Percentiles rank a stretch among this genome's conserved stretches.
Conservation (phyloP, 2,888 invertebrate species). For the Epsilonema sp. region DNA sequence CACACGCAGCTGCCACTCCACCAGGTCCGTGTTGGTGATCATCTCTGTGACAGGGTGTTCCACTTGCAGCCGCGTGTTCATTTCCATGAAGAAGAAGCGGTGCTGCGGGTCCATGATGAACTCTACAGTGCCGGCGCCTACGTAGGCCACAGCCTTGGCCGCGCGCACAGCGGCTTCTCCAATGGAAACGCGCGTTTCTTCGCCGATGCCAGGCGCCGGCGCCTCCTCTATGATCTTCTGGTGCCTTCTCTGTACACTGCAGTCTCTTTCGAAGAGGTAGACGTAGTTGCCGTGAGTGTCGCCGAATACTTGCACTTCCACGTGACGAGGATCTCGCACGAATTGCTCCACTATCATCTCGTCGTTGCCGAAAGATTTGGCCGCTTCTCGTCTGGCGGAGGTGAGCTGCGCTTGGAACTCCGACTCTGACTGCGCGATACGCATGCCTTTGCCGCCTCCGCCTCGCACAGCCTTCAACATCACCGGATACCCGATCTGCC, state of each 20-base stretch:
- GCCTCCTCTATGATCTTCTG: slow-evolving; percentile 98
- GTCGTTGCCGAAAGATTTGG: slow-evolving; percentile 83
- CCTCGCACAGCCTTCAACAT: slow-evolving; percentile 98
- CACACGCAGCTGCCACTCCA: slow-evolving; percentile 76
- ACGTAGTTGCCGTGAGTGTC: slow-evolving; percentile 78
- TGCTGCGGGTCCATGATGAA: slow-evolving; percentile 74
- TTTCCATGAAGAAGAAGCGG: slow-evolving; percentile 97
- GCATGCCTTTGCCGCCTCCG: slow-evolving; percentile 96
- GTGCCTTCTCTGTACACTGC: slow-evolving; percentile 95
- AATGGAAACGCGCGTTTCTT: slow-evolving; percentile 45
- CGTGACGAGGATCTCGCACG: slow-evolving; percentile 47
- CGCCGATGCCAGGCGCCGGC: slow-evolving; percentile 51
- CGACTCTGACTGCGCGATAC: slow-evolving; percentile 54
- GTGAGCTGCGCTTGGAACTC: slow-evolving; percentile 68
- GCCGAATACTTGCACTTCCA: slow-evolving; percentile 94
- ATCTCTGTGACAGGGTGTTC: slow-evolving; percentile 95
- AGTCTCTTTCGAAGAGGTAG: slow-evolving; percentile 88
- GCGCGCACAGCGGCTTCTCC: slow-evolving; percentile 81
- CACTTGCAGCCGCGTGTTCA: slow-evolving; percentile 75
- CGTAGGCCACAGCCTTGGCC: slow-evolving; percentile 81
- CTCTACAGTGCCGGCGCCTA: slow-evolving; percentile 94
- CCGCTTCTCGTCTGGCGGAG: slow-evolving; percentile 75
- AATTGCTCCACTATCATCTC: slow-evolving; percentile 69
- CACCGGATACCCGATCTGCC: slow-evolving; percentile 72
- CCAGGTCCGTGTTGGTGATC: slow-evolving; percentile 85